Conservation (phyloP, 2,888 invertebrate genomes). For the Tethea ocularis region DNA sequence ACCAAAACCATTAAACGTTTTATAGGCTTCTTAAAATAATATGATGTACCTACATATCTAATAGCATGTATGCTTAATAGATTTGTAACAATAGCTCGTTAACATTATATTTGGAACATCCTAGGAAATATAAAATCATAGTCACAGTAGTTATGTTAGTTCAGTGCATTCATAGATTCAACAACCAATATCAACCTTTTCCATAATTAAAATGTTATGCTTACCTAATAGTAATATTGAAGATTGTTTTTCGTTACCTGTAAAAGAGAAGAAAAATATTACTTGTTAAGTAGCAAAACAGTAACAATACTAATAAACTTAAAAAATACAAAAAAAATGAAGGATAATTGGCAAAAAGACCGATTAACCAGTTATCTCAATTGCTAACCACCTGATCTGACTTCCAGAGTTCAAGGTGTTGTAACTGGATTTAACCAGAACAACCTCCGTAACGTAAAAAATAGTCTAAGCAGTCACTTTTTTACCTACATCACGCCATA, state of each 20-base stretch:
- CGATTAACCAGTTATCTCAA: not conserved
- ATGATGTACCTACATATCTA: not conserved
- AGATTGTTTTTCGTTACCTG: not conserved
- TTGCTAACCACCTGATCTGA: conserved; percentile 2
- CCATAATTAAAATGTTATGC: not conserved
- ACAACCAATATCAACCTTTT: not conserved
- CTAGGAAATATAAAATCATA: not conserved
- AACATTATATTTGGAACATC: not conserved
- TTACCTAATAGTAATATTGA: not conserved
- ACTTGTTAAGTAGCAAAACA: not conserved
- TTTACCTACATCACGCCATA: not conserved
- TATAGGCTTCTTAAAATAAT: not conserved
- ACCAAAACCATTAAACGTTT: not conserved
- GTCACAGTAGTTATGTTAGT: not conserved
- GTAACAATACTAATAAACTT: not conserved
- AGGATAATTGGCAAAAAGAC: not conserved
- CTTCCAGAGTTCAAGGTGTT: not conserved
- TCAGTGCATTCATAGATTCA: not conserved
- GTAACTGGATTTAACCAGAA: not conserved
- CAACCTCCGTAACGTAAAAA: not conserved
- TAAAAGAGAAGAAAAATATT: not conserved
- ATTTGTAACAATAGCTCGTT: not conserved
- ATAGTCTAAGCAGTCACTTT: not conserved
- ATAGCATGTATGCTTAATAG: not conserved
- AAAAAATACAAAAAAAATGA: not conserved